Evolutionary conservation across 2,888 invertebrate species (phyloP), one percentile per base, ranked within the genome.

Genomic region (Acanthopleura granulata): DNA sequence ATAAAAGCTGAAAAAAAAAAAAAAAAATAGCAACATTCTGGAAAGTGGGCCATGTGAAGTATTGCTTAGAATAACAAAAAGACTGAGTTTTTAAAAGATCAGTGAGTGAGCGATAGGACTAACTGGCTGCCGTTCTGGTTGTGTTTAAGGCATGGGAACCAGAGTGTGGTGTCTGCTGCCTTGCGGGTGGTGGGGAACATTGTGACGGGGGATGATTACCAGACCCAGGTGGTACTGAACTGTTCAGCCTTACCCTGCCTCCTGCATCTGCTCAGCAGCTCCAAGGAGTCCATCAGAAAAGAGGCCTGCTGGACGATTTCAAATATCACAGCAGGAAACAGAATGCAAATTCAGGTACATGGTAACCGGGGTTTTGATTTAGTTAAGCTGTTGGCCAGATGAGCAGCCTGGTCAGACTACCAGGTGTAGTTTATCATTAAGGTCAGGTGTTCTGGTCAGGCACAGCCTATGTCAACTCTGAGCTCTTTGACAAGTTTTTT

Each of bases 241-340:
- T 97, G 97, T 90, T 94, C 94, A 81, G 97, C 96, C 72, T 92
- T 99, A 85, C 95, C 95, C 0, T 95, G 95, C 89, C 92, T 96
- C 77, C 92, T 95, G 80, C 95, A 95, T 89, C 92, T 98, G 74
- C 78, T 88, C 72, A 86, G 88, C 75, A 94, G 95, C 50, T 91
- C 93, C 77, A 95, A 95, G 82, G 97, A 98, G 91, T 93, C 95
- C 22, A 94, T 97, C 75, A 94, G 95, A 84, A 98, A 98, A 92
- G 98, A 98, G 91, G 96, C 97, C 0, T 97, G 97, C 90, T 98
- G 98, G 98, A 97, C 97, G 40, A 94, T 98, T 84, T 97, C 97
- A 76, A 98, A 98, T 91, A 97, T 98, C 79, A 97, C 98, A 0
- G 98, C 98, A 29, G 98, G 98, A 76, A 98, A 97, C 91, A 93